Base-by-base conservation (phyloP, 1,140 invertebrate genomes). In the Drosophila willistoni region DNA sequence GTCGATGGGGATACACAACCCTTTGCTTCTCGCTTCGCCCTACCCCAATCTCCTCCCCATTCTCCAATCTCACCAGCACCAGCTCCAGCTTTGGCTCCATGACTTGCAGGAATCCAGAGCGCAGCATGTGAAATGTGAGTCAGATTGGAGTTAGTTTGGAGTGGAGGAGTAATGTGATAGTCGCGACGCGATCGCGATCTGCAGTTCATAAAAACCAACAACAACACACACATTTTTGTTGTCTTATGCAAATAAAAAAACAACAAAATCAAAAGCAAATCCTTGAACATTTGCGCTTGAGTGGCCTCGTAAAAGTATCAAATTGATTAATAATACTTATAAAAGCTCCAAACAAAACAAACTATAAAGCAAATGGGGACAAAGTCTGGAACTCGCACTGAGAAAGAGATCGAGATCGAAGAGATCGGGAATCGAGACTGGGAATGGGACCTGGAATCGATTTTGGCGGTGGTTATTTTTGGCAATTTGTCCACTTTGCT, bases 291-390 rank as follows among this genome's bases (percentile, higher is more conserved):
- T 86, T 81, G 83, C 83, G 83, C 83, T 83, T 86, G 83, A 86
- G 83, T 89, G 83, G 84, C 79, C 83, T 87, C 84, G 84, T 82
- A 90, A 90, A 90, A 90, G 87, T 90, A 90, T 90, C 87, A 90
- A 90, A 90, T 90, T 90, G 87, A 90, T 90, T 90, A 90, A 90
- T 90, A 90, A 90, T 84, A 90, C 83, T 51, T 86, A 90, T 79
- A 83, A 87, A 84, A 86, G 71, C 79, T 57, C 42, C 54, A 86
- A 74, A 78, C 67, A 82, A 87, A 77, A 76, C 63, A 82, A 80
- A 89, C 82, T 59, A 77, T 82, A 87, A 86, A 81, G 60, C 65
- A 54, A 70, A 42, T 62, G 64, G n/a, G 64, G 29, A 60, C 51
- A 42, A 73, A 75, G 56, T 59, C 68, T 71, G 64, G 66, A 54